Evolutionary conservation across 2,888 invertebrate species (phyloP).

Genomic region (Drosophila lacicola): DNA sequence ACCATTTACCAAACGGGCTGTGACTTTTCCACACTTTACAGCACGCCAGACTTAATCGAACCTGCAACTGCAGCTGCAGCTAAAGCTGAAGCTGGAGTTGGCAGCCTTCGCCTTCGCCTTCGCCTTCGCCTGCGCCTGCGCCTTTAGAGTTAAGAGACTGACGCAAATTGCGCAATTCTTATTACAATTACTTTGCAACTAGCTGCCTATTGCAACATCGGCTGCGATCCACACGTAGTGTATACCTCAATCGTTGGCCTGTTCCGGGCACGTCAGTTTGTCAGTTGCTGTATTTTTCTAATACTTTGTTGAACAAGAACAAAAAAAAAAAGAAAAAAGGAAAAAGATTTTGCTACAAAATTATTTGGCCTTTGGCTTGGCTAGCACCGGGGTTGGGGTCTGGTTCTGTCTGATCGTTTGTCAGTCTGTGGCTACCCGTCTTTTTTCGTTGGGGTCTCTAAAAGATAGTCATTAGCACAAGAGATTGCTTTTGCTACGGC

Average conservation of each 20-base stretch:
- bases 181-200: constrained; percentile 72
- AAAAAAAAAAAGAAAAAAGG: background rate
- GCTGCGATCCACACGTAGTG: constrained; percentile 27
- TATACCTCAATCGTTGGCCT: constrained; percentile 14
- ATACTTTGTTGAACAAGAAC: constrained; percentile 42
- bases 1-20: constrained; percentile 62
- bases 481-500: constrained; percentile 56
- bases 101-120: constrained; percentile 28
- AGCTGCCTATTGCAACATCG: constrained; percentile 35
- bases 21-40: constrained; percentile 74
- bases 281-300: constrained; percentile 64
- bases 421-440: constrained; percentile 67
- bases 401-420: constrained; percentile 58
- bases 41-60: constrained; percentile 52
- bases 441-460: constrained; percentile 48
- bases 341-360: constrained; percentile 45
- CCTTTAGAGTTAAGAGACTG: constrained; percentile 65
- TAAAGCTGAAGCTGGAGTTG: constrained; percentile 10
- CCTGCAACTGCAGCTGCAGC: constrained; percentile 21
- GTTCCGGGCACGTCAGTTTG: constrained; percentile 21
- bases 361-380: constrained; percentile 64
- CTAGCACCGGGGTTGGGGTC: constrained; percentile 6
- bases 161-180: constrained; percentile 79
- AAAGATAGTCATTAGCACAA: constrained; percentile 78
- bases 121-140: constrained; percentile 4